These are phyloP conservation scores for Threskiornis aethiopicus DNA, from an alignment of 2,797 vertebrate species.

Conservation along the genomic window DNA sequence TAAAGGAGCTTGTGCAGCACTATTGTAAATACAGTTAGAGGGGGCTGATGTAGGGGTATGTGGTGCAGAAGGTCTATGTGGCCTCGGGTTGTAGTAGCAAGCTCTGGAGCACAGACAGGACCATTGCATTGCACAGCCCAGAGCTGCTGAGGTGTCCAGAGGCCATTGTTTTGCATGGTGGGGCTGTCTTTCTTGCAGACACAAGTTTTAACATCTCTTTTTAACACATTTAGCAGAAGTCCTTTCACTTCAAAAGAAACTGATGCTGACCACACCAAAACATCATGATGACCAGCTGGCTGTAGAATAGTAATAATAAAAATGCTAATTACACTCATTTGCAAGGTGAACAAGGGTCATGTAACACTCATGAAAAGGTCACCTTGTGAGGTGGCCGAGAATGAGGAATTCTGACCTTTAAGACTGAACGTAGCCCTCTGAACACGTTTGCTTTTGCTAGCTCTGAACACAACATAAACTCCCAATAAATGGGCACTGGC, in stretches of 20 bases:
- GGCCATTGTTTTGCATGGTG: not conserved
- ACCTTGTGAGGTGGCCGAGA: not conserved
- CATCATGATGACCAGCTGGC: not conserved
- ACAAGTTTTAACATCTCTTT: not conserved
- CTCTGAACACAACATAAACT: not conserved
- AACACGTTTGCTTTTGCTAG: not conserved
- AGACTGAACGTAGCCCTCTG: not conserved
- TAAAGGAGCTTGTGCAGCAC: not conserved
- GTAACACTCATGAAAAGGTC: not conserved
- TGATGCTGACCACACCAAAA: not conserved
- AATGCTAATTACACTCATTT: not conserved
- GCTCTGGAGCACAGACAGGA: not conserved
- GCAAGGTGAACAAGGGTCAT: not conserved
- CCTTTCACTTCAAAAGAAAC: not conserved
- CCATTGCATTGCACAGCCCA: rapidly evolving
- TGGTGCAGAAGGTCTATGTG: rapidly evolving
- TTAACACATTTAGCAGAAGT: not conserved
- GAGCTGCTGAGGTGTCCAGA: not conserved
- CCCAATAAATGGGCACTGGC: not conserved
- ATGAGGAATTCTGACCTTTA: slow-evolving; percentile 16
- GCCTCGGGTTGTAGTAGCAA: rapidly evolving
- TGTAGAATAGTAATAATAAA: not conserved
- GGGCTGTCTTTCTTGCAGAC: not conserved
- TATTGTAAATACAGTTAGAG: not conserved
- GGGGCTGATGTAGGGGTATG: not conserved